phyloP scores from a whole-genome alignment of 2,113 vertebrate genomes.

The Athene noctua region DNA sequence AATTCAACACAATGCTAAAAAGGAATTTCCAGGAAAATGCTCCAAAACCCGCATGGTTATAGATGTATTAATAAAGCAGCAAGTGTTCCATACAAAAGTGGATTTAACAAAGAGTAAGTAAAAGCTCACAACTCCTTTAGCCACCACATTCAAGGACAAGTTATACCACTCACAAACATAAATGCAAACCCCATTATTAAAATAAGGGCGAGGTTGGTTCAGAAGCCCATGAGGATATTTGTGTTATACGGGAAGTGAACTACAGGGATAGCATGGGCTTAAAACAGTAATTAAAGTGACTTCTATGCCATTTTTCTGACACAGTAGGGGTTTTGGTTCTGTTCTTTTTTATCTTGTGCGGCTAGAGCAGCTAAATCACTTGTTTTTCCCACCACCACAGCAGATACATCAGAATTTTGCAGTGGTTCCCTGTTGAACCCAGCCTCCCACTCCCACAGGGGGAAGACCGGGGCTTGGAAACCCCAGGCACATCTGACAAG shows the following conservation, averaged over 20 bases:
- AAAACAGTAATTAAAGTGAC: background rate
- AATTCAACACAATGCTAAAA: background rate
- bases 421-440: background rate
- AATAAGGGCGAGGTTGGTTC: background rate
- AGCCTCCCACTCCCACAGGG: background rate
- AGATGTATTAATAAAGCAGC: background rate
- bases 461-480: background rate
- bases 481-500: fast-evolving
- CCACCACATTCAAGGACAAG: background rate
- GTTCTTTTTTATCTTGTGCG: background rate
- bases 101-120: background rate
- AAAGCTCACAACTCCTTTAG: background rate
- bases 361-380: background rate
- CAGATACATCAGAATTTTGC: background rate
- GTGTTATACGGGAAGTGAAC: background rate
- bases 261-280: background rate
- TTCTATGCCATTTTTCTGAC: background rate
- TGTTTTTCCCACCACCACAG: background rate
- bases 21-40: background rate
- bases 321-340: background rate
- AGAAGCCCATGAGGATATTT: background rate
- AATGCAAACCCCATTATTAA: background rate
- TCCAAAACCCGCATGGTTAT: background rate
- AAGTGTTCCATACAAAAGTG: background rate
- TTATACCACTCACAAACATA: background rate